phyloP scores from a whole-genome alignment of 2,797 vertebrate genomes.

The Chloroceryle inda region DNA sequence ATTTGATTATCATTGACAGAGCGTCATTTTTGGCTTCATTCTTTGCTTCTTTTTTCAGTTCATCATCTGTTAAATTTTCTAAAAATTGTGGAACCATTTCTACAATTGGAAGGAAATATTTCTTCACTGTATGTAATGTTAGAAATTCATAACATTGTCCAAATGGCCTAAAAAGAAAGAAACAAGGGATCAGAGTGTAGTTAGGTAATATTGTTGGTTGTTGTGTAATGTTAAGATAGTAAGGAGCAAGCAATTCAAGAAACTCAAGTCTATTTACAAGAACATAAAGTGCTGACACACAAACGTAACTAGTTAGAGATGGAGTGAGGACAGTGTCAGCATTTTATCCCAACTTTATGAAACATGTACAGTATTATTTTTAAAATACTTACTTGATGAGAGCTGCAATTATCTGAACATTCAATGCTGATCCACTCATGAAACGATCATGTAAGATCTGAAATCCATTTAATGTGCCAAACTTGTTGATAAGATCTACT shows the following conservation, averaged over 20 bases:
- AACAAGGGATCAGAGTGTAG: background rate
- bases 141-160: conserved; percentile 99
- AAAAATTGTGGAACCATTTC: conserved; percentile 99
- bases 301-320: background rate
- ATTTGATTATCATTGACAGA: conserved; percentile 99
- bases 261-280: background rate
- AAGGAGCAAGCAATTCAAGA: background rate
- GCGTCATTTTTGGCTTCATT: conserved; percentile 99
- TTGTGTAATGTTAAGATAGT: background rate
- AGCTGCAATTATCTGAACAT: conserved; percentile 99
- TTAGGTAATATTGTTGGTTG: background rate
- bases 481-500: conserved; percentile 99
- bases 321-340: accelerated
- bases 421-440: conserved; percentile 97
- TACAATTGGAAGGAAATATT: conserved; percentile 99
- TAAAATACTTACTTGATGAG: conserved; percentile 94
- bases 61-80: conserved; percentile 99
- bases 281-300: background rate
- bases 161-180: conserved; percentile 90
- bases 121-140: conserved; percentile 99
- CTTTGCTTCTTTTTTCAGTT: conserved; percentile 99
- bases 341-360: background rate
- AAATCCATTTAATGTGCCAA: conserved; percentile 99
- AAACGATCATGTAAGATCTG: conserved; percentile 99
- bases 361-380: background rate